phyloP scores from a whole-genome alignment of 2,113 vertebrate genomes.

The Fukomys damarensis region DNA sequence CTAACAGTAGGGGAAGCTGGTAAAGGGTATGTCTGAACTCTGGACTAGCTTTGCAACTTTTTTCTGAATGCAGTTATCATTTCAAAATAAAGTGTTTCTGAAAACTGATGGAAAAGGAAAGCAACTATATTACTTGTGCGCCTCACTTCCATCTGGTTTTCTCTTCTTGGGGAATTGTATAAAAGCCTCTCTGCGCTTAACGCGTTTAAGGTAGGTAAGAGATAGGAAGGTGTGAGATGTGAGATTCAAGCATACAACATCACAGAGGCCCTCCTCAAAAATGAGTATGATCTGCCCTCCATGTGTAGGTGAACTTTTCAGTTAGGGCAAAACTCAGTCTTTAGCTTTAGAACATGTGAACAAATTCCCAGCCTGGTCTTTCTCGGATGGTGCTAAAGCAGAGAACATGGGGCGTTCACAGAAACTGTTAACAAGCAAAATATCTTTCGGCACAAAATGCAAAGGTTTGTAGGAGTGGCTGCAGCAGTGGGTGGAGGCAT shows the following conservation, averaged over 20 bases:
- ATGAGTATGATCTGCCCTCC: neutral
- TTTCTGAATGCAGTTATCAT: neutral
- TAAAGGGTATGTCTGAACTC: neutral
- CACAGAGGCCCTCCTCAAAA: neutral
- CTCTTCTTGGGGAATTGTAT: neutral
- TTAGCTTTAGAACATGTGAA: neutral
- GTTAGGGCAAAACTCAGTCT: neutral
- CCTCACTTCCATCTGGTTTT: neutral
- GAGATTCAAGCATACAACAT: neutral
- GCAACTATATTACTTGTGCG: neutral
- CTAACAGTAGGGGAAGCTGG: neutral
- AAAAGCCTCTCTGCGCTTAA: neutral
- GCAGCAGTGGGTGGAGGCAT: neutral
- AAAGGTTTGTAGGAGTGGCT: constrained; percentile 15
- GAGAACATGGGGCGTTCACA: neutral
- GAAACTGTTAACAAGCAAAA: constrained; percentile 41
- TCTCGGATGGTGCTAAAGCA: neutral
- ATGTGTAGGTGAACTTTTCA: neutral
- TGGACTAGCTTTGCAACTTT: neutral
- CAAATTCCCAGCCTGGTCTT: constrained; percentile 2
- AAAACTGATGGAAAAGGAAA: neutral
- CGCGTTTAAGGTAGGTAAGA: neutral
- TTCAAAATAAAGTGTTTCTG: neutral
- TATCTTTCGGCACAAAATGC: constrained; percentile 31
- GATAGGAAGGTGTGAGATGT: too few species aligned